Conservation (phyloP, 2,888 invertebrate species). For the Oscheius sp. region DNA sequence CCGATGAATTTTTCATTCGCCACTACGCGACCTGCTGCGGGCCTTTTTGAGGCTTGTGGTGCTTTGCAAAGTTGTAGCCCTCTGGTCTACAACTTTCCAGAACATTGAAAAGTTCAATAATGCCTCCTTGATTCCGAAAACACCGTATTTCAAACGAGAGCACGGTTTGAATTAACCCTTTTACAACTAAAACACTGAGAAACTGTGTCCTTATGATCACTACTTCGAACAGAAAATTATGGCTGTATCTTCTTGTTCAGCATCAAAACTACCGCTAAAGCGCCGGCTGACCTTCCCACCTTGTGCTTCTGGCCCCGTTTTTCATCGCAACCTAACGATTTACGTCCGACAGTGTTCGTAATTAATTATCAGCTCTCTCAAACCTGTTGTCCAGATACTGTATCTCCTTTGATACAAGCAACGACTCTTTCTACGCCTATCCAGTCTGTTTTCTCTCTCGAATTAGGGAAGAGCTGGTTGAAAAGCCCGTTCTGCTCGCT, state of each 20-base stretch:
- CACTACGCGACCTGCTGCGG: too few species aligned
- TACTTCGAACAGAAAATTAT: too few species aligned
- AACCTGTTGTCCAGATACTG: constrained; percentile 15
- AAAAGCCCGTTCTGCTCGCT: not conserved
- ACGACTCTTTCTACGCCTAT: not conserved
- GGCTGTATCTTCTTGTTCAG: not conserved
- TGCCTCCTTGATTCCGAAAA: too few species aligned
- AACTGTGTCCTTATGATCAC: too few species aligned
- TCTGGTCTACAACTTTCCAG: too few species aligned
- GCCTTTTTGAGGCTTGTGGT: too few species aligned
- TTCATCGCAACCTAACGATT: constrained; percentile 19
- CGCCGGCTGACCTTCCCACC: constrained; percentile 22
- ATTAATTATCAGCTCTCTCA: constrained; percentile 24
- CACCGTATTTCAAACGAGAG: too few species aligned
- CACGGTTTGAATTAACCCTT: too few species aligned
- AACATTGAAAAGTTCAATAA: too few species aligned
- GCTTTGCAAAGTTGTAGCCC: too few species aligned
- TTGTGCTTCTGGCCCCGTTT: constrained; percentile 17
- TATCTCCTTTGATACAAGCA: not conserved
- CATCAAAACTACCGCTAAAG: constrained; percentile 16
- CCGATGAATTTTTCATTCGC: too few species aligned
- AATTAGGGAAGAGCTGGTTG: not conserved
- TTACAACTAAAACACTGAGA: too few species aligned
- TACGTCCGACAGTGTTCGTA: constrained; percentile 15
- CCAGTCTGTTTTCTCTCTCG: not conserved